Percentiles rank a stretch among this genome's conserved stretches.
Conservation (phyloP, 2,113 vertebrate species). For the Halichoeres trimaculatus region DNA sequence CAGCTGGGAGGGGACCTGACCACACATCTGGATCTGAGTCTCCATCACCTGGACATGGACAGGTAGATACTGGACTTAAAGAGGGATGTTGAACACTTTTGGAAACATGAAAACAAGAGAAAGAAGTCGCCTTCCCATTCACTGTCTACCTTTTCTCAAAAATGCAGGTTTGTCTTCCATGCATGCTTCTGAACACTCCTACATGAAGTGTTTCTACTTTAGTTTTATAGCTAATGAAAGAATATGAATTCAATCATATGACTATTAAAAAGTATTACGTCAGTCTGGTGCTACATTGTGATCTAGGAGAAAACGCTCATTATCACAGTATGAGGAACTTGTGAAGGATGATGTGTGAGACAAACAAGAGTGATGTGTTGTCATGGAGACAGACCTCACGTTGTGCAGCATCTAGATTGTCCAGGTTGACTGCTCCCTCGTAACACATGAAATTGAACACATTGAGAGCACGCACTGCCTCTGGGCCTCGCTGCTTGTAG, state of each 20-base stretch:
- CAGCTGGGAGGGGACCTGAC: constrained; percentile 98
- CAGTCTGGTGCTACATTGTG: not conserved
- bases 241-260: not conserved
- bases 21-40: constrained; percentile 94
- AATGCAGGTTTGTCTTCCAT: not conserved
- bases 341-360: not conserved
- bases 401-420: constrained; percentile 89
- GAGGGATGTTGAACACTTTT: not conserved
- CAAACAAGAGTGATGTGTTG: not conserved
- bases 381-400: constrained; percentile 89
- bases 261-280: not conserved
- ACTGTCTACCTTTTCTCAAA: not conserved
- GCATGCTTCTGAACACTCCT: not conserved
- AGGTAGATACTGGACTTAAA: not conserved
- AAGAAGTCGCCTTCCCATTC: too few species aligned
- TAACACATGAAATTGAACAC: constrained; percentile 97
- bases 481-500: constrained; percentile 97
- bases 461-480: constrained; percentile 95
- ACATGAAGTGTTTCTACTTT: not conserved
- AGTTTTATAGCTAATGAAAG: not conserved
- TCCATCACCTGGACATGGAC: constrained; percentile 89
- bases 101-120: not conserved
- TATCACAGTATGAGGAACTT: not conserved
- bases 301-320: not conserved
- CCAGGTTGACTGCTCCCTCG: constrained; percentile 94